Conservation (phyloP, 2,113 vertebrate species). For the Lophius piscatorius region DNA sequence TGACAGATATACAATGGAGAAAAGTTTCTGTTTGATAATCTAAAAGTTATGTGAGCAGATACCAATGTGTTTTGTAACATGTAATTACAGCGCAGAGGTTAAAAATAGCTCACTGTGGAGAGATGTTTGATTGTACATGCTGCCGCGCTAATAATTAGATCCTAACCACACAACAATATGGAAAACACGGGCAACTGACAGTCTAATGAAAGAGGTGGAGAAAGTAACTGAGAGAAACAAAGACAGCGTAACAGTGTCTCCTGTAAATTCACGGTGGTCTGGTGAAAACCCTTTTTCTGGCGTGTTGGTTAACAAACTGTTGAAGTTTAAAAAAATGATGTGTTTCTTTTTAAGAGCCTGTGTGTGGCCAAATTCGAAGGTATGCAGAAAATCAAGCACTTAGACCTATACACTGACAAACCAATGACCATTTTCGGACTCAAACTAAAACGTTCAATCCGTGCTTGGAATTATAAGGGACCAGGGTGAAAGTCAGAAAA, state of each 20-base stretch:
- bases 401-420: conserved; percentile 30
- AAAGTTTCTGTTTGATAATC: conserved; percentile 40
- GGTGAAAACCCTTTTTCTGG: conserved; percentile 64
- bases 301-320: conserved; percentile 67
- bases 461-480: conserved; percentile 46
- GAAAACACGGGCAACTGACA: conserved; percentile 41
- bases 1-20: conserved; percentile 38
- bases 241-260: conserved; percentile 32
- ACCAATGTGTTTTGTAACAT: conserved; percentile 43
- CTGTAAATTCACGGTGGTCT: conserved; percentile 61
- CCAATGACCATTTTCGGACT: conserved; percentile 42
- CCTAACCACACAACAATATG: conserved; percentile 34
- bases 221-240: conserved; percentile 20
- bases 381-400: conserved; percentile 27
- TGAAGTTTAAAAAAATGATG: conserved; percentile 56
- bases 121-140: conserved; percentile 28
- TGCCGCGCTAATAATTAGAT: conserved; percentile 28
- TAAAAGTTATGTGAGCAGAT: conserved; percentile 30
- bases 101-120: conserved; percentile 22
- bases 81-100: conserved; percentile 47
- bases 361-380: conserved; percentile 48
- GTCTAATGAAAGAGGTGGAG: conserved; percentile 20
- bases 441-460: conserved; percentile 55
- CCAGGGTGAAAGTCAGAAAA: conserved; percentile 29
- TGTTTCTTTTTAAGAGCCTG: conserved; percentile 47